A percentile compares a stretch with the other conserved stretches of the same genome.
Evolutionary conservation across 37 sponge, comb jelly and placozoan genomes (phyloP).

Genomic region (Agelas oroides): DNA sequence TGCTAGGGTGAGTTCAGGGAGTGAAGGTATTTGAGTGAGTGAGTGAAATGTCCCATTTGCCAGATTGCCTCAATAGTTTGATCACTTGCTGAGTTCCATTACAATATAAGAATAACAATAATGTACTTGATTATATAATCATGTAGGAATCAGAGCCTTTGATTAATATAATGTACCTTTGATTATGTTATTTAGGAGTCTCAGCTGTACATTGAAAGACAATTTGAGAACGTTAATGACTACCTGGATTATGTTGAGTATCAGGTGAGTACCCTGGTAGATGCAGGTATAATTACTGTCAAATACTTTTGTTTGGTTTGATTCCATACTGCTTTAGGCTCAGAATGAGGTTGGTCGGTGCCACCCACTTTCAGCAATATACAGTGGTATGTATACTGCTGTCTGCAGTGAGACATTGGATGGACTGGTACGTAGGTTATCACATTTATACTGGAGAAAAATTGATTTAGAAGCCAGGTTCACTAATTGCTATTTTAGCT

Average conservation of each 20-base stretch:
- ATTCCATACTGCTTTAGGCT: neutral
- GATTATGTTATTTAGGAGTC: neutral
- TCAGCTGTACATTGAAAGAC: conserved; percentile 1
- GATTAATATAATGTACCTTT: neutral
- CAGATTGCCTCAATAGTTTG: no score
- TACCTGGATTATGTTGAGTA: conserved; percentile 6
- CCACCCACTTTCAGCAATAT: neutral
- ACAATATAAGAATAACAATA: no score
- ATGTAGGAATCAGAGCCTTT: no score
- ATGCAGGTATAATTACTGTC: neutral
- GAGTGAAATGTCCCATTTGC: neutral
- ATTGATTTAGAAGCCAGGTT: neutral
- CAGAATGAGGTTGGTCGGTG: conserved; percentile 33
- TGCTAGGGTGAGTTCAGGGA: neutral
- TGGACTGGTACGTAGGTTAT: conserved; percentile 28
- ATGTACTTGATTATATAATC: no score
- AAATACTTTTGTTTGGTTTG: neutral
- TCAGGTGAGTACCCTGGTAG: neutral
- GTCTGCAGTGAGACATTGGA: conserved; percentile 16
- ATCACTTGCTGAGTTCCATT: no score
- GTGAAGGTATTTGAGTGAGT: no score
- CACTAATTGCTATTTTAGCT: no score
- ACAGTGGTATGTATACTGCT: neutral
- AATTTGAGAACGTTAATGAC: neutral
- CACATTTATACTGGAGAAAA: neutral